phyloP scores from a whole-genome alignment of 1,140 invertebrate species.

The Hirudo medicinalis region DNA sequence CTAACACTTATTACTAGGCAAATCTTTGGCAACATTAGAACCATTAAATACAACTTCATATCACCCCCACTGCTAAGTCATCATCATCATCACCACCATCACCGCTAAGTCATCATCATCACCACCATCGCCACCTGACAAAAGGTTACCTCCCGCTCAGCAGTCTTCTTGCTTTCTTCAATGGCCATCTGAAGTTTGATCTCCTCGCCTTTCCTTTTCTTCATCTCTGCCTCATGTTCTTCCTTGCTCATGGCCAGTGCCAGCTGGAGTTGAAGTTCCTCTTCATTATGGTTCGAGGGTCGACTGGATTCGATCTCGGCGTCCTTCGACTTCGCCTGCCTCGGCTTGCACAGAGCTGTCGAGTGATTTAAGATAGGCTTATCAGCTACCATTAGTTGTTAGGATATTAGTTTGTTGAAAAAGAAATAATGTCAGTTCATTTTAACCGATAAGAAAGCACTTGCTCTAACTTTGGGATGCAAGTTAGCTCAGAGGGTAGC shows the following conservation, averaged over 20 bases:
- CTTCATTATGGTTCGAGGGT: conserved; percentile 87
- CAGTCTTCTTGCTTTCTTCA: conserved; percentile 68
- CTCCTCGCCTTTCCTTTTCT: conserved; percentile 63
- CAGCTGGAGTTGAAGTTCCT: conserved; percentile 91
- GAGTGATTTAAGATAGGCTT: not conserved
- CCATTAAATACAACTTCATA: no score
- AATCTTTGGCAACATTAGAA: no score
- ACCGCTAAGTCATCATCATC: conserved; percentile 5
- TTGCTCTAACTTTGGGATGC: not conserved
- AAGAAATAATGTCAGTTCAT: not conserved
- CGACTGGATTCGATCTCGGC: conserved; percentile 79
- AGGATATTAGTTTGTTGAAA: not conserved
- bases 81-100: conserved; percentile 14
- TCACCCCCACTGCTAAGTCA: no score
- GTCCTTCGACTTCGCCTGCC: not conserved
- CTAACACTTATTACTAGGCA: no score
- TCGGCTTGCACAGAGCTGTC: not conserved
- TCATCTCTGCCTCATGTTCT: conserved; percentile 91
- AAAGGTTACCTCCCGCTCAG: conserved; percentile 5
- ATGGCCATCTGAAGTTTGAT: conserved; percentile 69
- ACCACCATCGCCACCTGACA: not conserved
- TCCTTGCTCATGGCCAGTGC: conserved; percentile 95
- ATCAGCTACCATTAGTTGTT: not conserved
- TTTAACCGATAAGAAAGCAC: not conserved
- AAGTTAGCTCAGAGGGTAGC: no score